Percentiles rank a stretch among this genome's conserved stretches.
phyloP scores from a whole-genome alignment of 1,140 invertebrate species.

The Panulirus ornatus region DNA sequence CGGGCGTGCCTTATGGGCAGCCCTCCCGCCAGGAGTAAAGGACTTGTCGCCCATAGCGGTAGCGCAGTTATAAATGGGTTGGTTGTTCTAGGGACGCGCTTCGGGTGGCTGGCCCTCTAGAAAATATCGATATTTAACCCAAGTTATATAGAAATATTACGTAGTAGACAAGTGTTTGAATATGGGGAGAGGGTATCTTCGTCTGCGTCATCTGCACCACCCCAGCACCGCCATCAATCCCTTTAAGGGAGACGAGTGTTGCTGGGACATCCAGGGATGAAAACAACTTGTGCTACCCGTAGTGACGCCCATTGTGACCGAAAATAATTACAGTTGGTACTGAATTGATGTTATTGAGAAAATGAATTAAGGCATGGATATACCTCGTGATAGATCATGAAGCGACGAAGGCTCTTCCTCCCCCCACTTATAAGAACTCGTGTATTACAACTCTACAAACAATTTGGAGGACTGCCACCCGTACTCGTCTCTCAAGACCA shows the following conservation, averaged over 20 bases:
- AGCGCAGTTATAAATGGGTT: constrained; percentile 70
- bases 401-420: constrained; percentile 37
- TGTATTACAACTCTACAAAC: constrained; percentile 14
- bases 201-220: constrained; percentile 21
- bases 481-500: constrained; percentile 49
- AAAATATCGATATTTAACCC: constrained; percentile 40
- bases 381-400: not conserved
- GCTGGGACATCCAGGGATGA: not conserved
- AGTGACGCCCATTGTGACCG: constrained; percentile 4
- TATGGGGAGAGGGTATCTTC: constrained; percentile 21
- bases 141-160: constrained; percentile 48
- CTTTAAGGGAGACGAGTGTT: constrained; percentile 19
- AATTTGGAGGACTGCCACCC: constrained; percentile 58
- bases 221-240: constrained; percentile 8
- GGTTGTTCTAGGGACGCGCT: constrained; percentile 67
- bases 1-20: constrained; percentile 5
- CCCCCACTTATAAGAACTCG: not conserved
- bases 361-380: constrained; percentile 6
- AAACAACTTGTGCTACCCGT: not conserved
- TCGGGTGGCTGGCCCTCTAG: constrained; percentile 64
- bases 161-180: constrained; percentile 39
- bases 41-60: constrained; percentile 57
- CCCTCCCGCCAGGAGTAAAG: constrained; percentile 29
- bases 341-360: constrained; percentile 30
- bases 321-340: constrained; percentile 19